Base-by-base conservation (phyloP, 2,888 invertebrate species). In the Hybos culiciformis region DNA sequence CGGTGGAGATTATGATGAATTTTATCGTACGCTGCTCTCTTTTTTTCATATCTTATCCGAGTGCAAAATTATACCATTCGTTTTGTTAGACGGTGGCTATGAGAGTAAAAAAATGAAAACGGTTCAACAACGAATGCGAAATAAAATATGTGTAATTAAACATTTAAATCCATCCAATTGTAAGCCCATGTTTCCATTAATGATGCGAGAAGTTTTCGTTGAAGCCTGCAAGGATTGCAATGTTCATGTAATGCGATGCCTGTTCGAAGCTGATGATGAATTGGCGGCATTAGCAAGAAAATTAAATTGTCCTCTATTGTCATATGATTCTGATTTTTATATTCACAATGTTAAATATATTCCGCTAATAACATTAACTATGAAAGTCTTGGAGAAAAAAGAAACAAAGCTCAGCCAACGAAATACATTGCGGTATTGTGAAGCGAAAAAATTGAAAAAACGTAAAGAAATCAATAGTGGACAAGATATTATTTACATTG, bases 311-410 rank as follows among this genome's bases (percentile, higher is more conserved):
- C 92, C 93, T 0, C 81, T 96, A 3, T 61, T 96, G 4, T 92
- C 91, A 56, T 85, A 83, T 53, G 96, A 96, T 65, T 93, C 93
- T 1, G 96, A 96, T 67, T 96, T 92, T 66, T 92, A 80, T 56
- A 80, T 96, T 49, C 88, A 83, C 63, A 83, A 86, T 65, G 78
- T 87, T 1, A 65, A 72, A 3, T 91, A 88, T 53, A 81, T 96
- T 50, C 86, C 88, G 0, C 77, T 86, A 50, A 70, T 75, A 23
- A 78, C 78, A 19, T 57, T 86, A 11, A 72, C 78, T 5, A 61
- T 70, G 6, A 72, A 72, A 57, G 60, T 62, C 11, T 56, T 61
- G 49, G 20, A 46, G 45, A 39, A 51, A 51, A 31, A 39, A 49
- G 20, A 57, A 59, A 31, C 41, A 7, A 46, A 46, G 17, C 42